phyloP scores from a whole-genome alignment of 2,113 vertebrate species.

The Leptosomus discolor region DNA sequence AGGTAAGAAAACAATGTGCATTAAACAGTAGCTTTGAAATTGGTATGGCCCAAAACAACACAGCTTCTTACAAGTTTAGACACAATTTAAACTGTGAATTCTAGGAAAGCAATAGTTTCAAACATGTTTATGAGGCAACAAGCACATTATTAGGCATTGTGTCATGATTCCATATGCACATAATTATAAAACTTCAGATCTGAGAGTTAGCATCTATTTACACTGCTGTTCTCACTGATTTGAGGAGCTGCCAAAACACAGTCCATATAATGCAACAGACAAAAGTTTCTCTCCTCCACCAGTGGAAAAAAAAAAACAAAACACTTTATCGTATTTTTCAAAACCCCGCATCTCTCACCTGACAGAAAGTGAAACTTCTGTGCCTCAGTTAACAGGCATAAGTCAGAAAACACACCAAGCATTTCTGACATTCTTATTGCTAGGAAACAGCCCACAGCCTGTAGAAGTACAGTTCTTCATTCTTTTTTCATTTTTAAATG shows the following conservation, averaged over 20 bases:
- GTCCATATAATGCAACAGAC: background rate
- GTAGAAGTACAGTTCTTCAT: background rate
- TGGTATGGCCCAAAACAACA: background rate
- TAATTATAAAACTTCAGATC: background rate
- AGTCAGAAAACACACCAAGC: background rate
- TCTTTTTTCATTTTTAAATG: background rate
- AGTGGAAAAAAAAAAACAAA: background rate
- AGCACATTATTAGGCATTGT: background rate
- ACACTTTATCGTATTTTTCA: background rate
- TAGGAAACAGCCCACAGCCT: background rate
- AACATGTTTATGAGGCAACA: background rate
- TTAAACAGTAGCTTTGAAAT: background rate
- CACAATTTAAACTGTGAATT: background rate
- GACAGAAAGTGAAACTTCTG: background rate
- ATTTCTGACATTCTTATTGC: background rate
- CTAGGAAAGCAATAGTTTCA: background rate
- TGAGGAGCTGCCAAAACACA: background rate
- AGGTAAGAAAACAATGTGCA: background rate
- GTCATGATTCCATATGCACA: background rate
- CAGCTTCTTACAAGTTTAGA: constrained; percentile 6
- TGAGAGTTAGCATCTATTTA: background rate
- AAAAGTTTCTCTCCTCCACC: background rate
- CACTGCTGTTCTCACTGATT: background rate
- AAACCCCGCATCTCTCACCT: background rate
- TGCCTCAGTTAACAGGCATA: background rate